Percentiles rank a stretch among this genome's conserved stretches.
Evolutionary conservation across 1,140 invertebrate genomes (phyloP).

Genomic region (Musca vetustissima): DNA sequence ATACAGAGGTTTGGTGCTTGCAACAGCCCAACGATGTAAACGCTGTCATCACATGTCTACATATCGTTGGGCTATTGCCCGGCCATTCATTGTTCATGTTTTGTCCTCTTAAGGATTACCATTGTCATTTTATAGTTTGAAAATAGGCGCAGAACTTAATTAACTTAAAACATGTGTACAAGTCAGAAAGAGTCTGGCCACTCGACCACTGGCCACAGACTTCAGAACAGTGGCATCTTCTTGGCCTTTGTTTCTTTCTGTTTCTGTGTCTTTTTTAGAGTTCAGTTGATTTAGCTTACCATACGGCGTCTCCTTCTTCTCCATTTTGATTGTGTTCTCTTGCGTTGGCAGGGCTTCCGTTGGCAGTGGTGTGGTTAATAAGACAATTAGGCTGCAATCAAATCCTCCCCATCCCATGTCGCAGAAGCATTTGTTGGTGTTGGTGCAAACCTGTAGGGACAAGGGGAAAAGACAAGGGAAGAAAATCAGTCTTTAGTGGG

Average conservation of each 20-base stretch:
- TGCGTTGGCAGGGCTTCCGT: conserved; percentile 57
- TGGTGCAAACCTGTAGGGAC: conserved; percentile 81
- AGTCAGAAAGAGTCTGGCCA: too few species aligned
- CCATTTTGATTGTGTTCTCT: conserved; percentile 66
- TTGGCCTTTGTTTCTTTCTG: not conserved
- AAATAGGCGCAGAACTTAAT: not conserved
- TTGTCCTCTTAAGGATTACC: conserved; percentile 39
- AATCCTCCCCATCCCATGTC: conserved; percentile 82
- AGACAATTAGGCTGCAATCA: conserved; percentile 81
- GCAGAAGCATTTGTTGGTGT: conserved; percentile 90
- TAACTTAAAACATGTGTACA: too few species aligned
- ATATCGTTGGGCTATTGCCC: too few species aligned
- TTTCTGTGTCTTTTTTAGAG: conserved; percentile 1
- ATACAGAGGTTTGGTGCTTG: too few species aligned
- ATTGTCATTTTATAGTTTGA: conserved; percentile 46
- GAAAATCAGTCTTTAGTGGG: too few species aligned
- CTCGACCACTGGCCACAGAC: too few species aligned
- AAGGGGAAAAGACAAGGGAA: too few species aligned
- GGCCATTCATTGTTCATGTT: too few species aligned
- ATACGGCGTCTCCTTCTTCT: conserved; percentile 85
- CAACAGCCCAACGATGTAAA: too few species aligned
- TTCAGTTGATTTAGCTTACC: conserved; percentile 63
- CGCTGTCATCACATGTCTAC: too few species aligned
- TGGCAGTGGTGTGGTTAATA: conserved; percentile 63
- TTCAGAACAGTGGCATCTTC: too few species aligned